phyloP scores from a whole-genome alignment of 1,140 invertebrate genomes.

The Dreissena rostriformis region DNA sequence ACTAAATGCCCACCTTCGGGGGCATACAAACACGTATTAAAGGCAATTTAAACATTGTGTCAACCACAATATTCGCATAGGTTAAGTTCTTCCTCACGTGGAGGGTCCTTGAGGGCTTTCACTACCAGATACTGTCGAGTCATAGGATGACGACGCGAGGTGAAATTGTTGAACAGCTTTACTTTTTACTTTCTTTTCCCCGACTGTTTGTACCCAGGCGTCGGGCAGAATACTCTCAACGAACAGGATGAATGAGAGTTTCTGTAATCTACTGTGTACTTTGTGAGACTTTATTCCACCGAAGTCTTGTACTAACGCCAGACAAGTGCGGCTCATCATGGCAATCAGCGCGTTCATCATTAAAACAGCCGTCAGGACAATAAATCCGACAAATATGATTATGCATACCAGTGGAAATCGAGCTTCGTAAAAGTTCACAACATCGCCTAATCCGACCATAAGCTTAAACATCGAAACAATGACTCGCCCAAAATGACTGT shows the following conservation, averaged over 20 bases:
- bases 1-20: no score
- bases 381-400: background rate
- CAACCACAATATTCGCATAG: no score
- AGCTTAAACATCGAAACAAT: background rate
- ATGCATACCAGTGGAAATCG: background rate
- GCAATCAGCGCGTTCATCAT: background rate
- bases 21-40: no score
- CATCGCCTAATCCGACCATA: background rate
- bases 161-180: no score
- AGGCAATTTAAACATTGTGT: no score
- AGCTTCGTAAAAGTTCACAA: background rate
- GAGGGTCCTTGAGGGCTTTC: no score
- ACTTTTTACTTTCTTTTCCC: no score
- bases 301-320: background rate
- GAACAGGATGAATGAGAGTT: background rate
- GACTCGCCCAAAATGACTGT: background rate
- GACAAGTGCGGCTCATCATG: background rate
- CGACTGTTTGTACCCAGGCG: no score
- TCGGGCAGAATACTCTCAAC: conserved; percentile 1
- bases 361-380: background rate
- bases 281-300: background rate
- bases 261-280: background rate
- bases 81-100: no score
- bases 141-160: no score
- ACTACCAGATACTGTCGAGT: no score